phyloP scores from a whole-genome alignment of 2,797 vertebrate genomes.

The Coracias cyanogaster region DNA sequence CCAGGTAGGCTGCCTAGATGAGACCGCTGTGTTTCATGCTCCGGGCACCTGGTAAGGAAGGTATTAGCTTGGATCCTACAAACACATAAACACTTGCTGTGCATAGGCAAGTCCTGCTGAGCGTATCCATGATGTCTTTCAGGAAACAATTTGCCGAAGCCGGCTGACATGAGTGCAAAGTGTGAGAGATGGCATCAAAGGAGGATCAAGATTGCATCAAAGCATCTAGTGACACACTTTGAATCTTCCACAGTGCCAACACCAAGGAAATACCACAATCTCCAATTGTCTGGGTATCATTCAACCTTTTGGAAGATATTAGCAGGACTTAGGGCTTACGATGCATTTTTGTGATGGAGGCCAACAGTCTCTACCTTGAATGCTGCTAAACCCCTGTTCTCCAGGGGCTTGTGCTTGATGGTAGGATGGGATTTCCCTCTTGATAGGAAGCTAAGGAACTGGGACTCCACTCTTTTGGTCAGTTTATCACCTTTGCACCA shows the following conservation, averaged over 20 bases:
- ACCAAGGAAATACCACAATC: neutral
- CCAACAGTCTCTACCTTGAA: neutral
- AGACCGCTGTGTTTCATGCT: fast-evolving
- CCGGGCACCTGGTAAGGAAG: fast-evolving
- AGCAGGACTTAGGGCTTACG: neutral
- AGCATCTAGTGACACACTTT: neutral
- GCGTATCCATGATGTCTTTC: fast-evolving
- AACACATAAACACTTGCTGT: neutral
- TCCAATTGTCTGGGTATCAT: neutral
- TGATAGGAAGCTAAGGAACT: fast-evolving
- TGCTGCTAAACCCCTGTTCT: neutral
- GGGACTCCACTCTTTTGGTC: neutral
- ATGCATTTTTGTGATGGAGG: neutral
- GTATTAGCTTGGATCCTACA: neutral
- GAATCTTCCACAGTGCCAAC: neutral
- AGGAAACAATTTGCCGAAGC: neutral
- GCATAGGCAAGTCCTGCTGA: neutral
- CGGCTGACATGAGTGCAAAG: fast-evolving
- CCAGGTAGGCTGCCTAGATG: conserved; percentile 7
- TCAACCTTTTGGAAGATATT: neutral
- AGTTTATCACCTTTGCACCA: neutral
- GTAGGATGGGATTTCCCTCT: neutral
- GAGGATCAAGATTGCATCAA: neutral
- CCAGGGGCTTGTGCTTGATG: neutral
- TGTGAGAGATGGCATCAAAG: fast-evolving